Base-by-base conservation (phyloP, 2,888 invertebrate genomes). In the Hyalella azteca region DNA sequence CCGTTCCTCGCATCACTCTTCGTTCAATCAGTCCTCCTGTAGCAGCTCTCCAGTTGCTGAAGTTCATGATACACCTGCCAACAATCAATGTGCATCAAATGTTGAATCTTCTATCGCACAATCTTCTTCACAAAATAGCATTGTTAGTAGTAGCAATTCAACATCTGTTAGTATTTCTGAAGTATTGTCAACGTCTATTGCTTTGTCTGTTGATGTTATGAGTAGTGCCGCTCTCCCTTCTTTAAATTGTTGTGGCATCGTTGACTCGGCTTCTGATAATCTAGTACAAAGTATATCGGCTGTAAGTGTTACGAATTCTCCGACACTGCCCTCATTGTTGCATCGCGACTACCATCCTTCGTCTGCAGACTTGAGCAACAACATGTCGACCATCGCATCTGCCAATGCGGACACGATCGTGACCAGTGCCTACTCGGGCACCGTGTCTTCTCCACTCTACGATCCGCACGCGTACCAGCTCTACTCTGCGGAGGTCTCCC, bases 371-470 rank as follows among this genome's bases (percentile, higher is more conserved):
- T 75, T 15, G 29, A 66, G 32, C 3, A 39, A 41, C 22, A 59
- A 59, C 29, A 75, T 75, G 45, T 50, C 50, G 26, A 59, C 78
- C 15, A 40, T 26, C 3, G 40, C 54, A 54, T 78, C 54, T 54
- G 40, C 36, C 2, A 50, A 59, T 32, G 29, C 54, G 26, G 59
- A 59, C 26, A 81, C 81, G 0, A 79, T 79, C 39, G 81, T 82
- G 26, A 83, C 83, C n/a, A 83, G 81, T 26, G 76, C 81, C 19
- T 83, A 83, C 77, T 81, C 79, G 60, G 81, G 81, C 15, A 54
- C 83, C 9, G 79, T 83, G 9, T 41, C 83, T 29, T 79, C 83
- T n/a, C 79, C 83, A 9, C 36, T 80, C 7, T 83, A 83, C 36
- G 83, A 83, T 26, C 79, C 78, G 9, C 79, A 81, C 29, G 32